phyloP scores from a whole-genome alignment of 2,113 vertebrate genomes.

The Heterochromis multidens region DNA sequence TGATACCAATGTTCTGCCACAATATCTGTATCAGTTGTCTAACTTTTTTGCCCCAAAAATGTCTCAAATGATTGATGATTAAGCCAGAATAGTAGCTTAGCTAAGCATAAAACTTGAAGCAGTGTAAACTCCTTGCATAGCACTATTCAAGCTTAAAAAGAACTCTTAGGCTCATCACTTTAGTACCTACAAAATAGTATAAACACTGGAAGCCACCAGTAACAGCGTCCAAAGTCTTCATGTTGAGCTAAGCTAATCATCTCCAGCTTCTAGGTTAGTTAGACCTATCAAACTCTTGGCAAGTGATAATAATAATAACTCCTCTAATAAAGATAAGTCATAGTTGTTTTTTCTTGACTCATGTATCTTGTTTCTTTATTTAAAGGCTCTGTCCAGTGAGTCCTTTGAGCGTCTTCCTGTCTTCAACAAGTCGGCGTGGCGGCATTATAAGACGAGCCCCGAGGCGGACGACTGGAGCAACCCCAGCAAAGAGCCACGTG shows the following conservation, averaged over 20 bases:
- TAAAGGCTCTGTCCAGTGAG: slow-evolving; percentile 94
- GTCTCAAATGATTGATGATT: too few species aligned
- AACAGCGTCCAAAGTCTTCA: background rate
- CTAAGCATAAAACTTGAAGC: background rate
- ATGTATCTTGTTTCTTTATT: background rate
- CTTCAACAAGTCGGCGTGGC: slow-evolving; percentile 97
- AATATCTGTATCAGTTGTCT: background rate
- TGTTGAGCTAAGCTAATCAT: background rate
- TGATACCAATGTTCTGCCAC: background rate
- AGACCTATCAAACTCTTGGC: background rate
- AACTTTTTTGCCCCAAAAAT: background rate
- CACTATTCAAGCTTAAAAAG: background rate
- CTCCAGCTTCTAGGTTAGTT: background rate
- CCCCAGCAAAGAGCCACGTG: slow-evolving; percentile 93
- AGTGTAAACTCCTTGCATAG: background rate
- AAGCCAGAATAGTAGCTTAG: background rate
- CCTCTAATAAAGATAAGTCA: background rate
- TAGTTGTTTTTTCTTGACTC: background rate
- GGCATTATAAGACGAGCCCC: slow-evolving; percentile 93
- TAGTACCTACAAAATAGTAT: background rate
- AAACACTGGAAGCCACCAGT: background rate
- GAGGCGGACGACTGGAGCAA: slow-evolving; percentile 99
- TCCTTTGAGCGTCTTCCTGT: slow-evolving; percentile 96
- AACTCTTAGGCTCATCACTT: background rate
- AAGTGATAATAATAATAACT: background rate